Base-by-base conservation (phyloP, 2,888 invertebrate species). In the Gordius sp. region DNA sequence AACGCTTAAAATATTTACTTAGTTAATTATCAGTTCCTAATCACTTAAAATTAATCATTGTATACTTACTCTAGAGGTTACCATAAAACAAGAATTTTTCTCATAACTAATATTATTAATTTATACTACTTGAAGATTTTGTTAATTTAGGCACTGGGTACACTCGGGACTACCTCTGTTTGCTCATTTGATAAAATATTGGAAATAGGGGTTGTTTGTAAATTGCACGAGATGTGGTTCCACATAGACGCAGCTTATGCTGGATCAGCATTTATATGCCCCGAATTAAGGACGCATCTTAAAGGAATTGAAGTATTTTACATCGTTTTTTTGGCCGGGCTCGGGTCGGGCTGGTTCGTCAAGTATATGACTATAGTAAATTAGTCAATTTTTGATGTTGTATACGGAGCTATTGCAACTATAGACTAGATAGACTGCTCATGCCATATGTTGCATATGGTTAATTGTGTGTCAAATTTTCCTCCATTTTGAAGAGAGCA, bases 211-310 rank as follows among this genome's bases (percentile, higher is more conserved):
- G 78, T 79, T 2, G 79, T 89, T 13, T 80, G 83, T 62, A 76
- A 79, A 26, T 66, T 64, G 62, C 68, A 64, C 66, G 72, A 63
- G 65, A 73, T 89, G 1, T 93, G 91, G 89, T 71, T 89, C 27
- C 93, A 93, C 66, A 86, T 93, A 0, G 93, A 97, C 68, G 93
- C 83, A 0, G 93, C 93, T 0, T 97, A 97, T 68, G 97, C 91
- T 1, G 97, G 97, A 18, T 83, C 82, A 65, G 78, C 91, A 2
- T 83, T 93, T 71, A 82, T 97, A 61, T 97, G 97, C 65, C 89
- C 89, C 0, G 97, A 97, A 71, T 77, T 89, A 64, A 84, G 86
- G 65, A 77, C 80, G 62, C 70, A 82, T 13, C 78, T 83, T 73
- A 67, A 68, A 59, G 76, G 76, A 41, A 68, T 75, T 56, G 73